Conservation (phyloP, 2,797 vertebrate genomes). For the Salmo trutta region DNA sequence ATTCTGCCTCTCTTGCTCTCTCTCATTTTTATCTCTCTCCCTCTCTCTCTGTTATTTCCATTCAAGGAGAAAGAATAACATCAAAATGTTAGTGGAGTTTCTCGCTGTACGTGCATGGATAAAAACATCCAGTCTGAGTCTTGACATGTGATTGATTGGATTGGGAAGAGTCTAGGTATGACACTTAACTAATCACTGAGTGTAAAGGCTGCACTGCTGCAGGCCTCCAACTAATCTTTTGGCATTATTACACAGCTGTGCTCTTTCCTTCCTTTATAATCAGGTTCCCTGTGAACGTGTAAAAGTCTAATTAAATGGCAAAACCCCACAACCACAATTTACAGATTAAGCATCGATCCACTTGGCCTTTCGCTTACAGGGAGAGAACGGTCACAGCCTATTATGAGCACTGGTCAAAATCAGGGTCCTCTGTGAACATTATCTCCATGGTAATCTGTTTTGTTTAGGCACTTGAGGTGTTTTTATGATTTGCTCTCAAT, state of each 20-base stretch:
- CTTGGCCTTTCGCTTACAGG: conserved; percentile 31
- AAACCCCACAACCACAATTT: conserved; percentile 33
- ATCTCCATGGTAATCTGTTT: conserved; percentile 25
- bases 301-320: conserved; percentile 55
- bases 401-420: conserved; percentile 15
- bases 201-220: conserved; percentile 8
- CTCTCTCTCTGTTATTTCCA: background rate
- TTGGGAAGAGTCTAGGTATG: background rate
- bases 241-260: conserved; percentile 35
- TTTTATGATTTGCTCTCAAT: background rate
- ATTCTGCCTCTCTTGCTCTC: background rate
- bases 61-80: background rate
- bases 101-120: background rate
- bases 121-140: background rate
- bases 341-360: conserved; percentile 38
- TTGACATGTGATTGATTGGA: no score
- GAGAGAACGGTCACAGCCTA: background rate
- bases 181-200: conserved; percentile 5
- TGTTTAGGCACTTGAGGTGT: conserved; percentile 5
- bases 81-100: background rate
- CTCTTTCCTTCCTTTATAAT: conserved; percentile 40
- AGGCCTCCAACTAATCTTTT: conserved; percentile 35
- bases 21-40: background rate
- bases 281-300: conserved; percentile 43
- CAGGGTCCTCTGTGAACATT: background rate